Conservation (phyloP, 2,888 invertebrate species). For the Syrphus vitripennis region DNA sequence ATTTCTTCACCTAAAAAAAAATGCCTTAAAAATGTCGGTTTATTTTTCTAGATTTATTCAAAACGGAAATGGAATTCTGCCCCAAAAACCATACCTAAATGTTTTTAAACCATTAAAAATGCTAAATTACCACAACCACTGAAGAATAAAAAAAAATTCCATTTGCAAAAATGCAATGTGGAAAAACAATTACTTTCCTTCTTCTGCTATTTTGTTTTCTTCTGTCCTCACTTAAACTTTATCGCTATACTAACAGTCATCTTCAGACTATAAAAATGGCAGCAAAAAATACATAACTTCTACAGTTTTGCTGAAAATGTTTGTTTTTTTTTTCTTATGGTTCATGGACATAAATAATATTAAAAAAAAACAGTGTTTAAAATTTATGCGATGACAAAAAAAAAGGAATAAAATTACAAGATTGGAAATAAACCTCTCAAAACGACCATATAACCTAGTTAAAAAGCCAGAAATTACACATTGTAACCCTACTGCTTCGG, state of each 20-base stretch:
- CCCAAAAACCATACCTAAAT: conserved; percentile 47
- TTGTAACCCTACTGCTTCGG: neutral
- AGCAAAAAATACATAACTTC: neutral
- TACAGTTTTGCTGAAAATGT: conserved; percentile 2
- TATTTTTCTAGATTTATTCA: conserved; percentile 64
- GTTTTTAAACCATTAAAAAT: conserved; percentile 59
- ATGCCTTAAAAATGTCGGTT: conserved; percentile 17
- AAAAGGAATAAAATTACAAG: conserved; percentile 39
- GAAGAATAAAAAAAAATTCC: conserved; percentile 1
- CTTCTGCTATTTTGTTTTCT: neutral
- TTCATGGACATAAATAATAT: conserved; percentile 62
- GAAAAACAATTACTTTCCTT: conserved; percentile 62
- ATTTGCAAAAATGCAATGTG: conserved; percentile 52
- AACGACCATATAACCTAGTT: conserved; percentile 67
- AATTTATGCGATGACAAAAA: conserved; percentile 72
- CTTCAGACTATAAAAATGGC: conserved; percentile 10
- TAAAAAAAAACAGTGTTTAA: conserved; percentile 71
- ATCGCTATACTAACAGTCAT: conserved; percentile 61
- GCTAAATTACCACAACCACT: conserved; percentile 51
- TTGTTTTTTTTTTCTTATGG: conserved; percentile 8
- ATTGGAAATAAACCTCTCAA: conserved; percentile 49
- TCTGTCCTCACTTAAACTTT: conserved; percentile 41
- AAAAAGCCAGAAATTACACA: conserved; percentile 20
- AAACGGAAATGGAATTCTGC: conserved; percentile 67
- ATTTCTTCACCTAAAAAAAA: conserved; percentile 1